Base-by-base conservation (phyloP, 2,797 vertebrate species). In the Meda fulgida region DNA sequence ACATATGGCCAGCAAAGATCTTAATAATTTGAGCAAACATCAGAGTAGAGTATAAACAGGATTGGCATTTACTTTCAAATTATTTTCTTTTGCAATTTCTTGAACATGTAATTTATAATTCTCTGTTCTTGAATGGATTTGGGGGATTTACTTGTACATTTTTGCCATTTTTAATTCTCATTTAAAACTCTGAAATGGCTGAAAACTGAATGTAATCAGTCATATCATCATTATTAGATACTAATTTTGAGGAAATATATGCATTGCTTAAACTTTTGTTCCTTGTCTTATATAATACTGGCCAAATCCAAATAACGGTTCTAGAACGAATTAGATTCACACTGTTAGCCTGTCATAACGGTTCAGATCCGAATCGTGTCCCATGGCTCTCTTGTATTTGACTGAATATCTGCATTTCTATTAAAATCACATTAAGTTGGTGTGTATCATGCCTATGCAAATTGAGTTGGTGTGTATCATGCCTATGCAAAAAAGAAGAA, bases 171-270 rank as follows among this genome's bases (percentile, higher is more conserved):
- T 83, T 55, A 81, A 85, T 82, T 89, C 3, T 91, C 85, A 85
- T 89, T 80, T 75, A 88, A 89, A 88, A 86, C 80, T 88, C 89
- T 78, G 72, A 90, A 95, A 94, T 93, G 93, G 94, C 93, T 94
- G 88, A 84, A 92, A 91, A 91, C 88, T 90, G 91, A 93, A 92
- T 93, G 93, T 94, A 93, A 93, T 88, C 87, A 60, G 87, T 86
- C 89, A 89, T 92, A 91, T 93, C 86, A 78, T 63, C 46, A 84
- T 90, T 87, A 82, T 89, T 91, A 71, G 83, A 89, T 90, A 92
- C 91, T 92, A 93, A 94, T 92, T 91, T 88, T 87, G 80, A 91
- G 90, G 86, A 87, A 90, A 92, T 91, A 89, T 91, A 89, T 91
- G 88, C 86, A 86, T 89, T 89, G 89, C 84, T 90, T 87, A 84